These are phyloP conservation scores for Ectemnius lituratus DNA, from an alignment of 2,888 invertebrate genomes.

Conservation along the genomic window DNA sequence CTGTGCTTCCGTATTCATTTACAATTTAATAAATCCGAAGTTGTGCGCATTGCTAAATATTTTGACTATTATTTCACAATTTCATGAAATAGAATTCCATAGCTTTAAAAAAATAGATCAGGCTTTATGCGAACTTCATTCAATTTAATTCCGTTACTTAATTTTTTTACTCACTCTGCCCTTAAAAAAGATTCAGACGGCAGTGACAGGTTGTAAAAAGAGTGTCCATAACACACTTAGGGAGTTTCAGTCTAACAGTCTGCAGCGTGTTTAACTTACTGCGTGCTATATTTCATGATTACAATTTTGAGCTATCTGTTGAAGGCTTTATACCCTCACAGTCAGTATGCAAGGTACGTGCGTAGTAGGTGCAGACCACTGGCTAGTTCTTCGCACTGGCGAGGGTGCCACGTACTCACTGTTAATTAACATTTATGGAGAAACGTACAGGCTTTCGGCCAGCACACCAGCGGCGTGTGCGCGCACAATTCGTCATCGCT, in stretches of 20 bases:
- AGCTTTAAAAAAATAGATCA: too few species aligned
- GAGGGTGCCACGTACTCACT: conserved; percentile 61
- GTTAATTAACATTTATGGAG: conserved; percentile 72
- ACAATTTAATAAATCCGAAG: too few species aligned
- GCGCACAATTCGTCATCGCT: conserved; percentile 19
- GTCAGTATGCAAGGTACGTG: conserved; percentile 15
- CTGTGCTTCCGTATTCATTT: too few species aligned
- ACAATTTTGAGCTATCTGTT: conserved; percentile 37
- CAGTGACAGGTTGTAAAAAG: not conserved
- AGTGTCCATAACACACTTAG: conserved; percentile 6
- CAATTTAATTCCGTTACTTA: too few species aligned
- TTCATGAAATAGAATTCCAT: too few species aligned
- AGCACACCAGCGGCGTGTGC: conserved; percentile 34
- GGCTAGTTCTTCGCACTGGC: conserved; percentile 42
- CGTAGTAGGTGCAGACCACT: conserved; percentile 29
- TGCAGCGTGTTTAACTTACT: conserved; percentile 13
- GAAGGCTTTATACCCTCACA: conserved; percentile 25
- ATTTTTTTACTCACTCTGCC: too few species aligned
- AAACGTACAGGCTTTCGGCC: conserved; percentile 53
- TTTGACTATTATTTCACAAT: too few species aligned
- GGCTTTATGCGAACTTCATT: too few species aligned
- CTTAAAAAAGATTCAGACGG: too few species aligned
- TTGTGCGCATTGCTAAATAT: too few species aligned
- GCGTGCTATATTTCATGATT: conserved; percentile 55
- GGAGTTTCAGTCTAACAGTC: not conserved